phyloP scores from a whole-genome alignment of 30 jellyfish, hydroid and myxozoan species.

The Clytia hemisphaerica region DNA sequence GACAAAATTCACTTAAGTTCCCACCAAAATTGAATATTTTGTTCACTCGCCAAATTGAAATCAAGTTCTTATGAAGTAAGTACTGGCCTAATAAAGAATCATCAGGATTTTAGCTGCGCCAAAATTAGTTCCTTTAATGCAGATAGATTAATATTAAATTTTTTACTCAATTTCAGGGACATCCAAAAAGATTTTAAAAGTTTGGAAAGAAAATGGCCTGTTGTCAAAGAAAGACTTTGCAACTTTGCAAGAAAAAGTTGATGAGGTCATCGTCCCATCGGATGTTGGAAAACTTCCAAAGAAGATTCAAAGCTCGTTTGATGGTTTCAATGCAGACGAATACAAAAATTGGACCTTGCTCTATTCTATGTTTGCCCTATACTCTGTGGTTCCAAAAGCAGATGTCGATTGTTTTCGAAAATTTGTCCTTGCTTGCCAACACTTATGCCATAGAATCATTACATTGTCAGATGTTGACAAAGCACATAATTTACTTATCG shows the following conservation, averaged over 20 bases:
- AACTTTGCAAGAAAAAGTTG: background rate
- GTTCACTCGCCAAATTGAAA: no score
- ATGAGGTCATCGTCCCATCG: background rate
- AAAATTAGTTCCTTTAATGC: no score
- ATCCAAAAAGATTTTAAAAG: background rate
- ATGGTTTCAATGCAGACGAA: constrained; percentile 11
- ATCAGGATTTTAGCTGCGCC: no score
- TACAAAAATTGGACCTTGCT: constrained; percentile 3
- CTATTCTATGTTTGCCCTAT: background rate
- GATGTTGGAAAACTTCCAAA: constrained; percentile 3
- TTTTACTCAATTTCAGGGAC: no score
- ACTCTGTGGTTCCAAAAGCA: background rate
- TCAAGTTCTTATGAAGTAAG: no score
- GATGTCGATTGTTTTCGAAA: background rate
- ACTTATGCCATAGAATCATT: background rate
- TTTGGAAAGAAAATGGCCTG: background rate
- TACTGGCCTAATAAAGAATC: no score
- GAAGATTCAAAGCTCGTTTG: background rate
- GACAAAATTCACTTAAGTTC: no score
- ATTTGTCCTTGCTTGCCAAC: background rate
- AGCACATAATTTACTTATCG: background rate
- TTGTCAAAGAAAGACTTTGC: background rate
- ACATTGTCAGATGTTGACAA: background rate
- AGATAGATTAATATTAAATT: no score
- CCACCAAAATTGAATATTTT: no score